Conservation (phyloP, 1,140 invertebrate genomes). For the Megathymus violae region DNA sequence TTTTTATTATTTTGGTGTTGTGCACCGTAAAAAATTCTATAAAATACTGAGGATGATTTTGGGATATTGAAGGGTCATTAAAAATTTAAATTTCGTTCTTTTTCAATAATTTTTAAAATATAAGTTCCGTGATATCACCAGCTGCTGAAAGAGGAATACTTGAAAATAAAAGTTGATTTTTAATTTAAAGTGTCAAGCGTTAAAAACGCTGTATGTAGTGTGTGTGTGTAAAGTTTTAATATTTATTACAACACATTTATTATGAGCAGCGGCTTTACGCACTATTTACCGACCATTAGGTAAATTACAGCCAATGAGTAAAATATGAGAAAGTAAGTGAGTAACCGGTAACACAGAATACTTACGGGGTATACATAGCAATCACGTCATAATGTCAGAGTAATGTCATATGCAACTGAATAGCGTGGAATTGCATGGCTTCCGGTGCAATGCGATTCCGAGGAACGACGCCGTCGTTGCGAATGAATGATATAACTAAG, state of each 20-base stretch:
- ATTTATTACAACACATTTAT: no score
- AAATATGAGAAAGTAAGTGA: neutral
- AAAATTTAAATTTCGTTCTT: conserved; percentile 13
- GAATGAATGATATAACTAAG: no score
- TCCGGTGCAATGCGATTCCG: conserved; percentile 59
- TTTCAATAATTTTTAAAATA: neutral
- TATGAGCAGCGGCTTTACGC: no score
- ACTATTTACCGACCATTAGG: no score
- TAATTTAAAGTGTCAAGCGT: no score
- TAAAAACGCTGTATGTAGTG: no score
- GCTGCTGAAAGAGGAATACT: no score
- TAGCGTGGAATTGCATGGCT: conserved; percentile 56
- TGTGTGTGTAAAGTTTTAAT: no score
- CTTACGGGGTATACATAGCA: conserved; percentile 8
- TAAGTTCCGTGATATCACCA: neutral
- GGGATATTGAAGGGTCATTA: neutral
- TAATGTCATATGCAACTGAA: conserved; percentile 48
- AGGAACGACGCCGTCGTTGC: conserved; percentile 41
- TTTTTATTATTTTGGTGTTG: conserved; percentile 42
- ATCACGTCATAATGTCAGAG: conserved; percentile 24
- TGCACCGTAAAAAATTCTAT: conserved; percentile 49
- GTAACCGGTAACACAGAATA: conserved; percentile 13
- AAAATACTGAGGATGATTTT: conserved; percentile 41
- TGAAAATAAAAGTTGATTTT: no score
- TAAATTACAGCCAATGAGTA: conserved; percentile 6